These are phyloP conservation scores for Montipora sp. DNA, from an alignment of 64 coral and sea anemone species.

Conservation along the genomic window DNA sequence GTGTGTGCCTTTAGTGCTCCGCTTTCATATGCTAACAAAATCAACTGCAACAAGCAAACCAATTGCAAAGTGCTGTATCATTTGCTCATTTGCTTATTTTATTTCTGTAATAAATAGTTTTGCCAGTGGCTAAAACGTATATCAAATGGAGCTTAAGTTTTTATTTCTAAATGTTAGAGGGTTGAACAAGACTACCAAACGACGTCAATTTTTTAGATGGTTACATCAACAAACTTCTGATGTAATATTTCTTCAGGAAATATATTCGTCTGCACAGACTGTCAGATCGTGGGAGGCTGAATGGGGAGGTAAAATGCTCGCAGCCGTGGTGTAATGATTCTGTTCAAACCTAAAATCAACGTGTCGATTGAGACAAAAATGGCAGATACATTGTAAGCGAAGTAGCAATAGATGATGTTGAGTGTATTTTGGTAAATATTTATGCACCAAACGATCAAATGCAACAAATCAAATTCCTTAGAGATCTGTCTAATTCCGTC, in stretches of 20 bases:
- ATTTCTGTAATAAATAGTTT: background rate
- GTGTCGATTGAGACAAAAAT: conserved; percentile 13
- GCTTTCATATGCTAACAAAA: too few species aligned
- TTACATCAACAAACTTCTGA: conserved; percentile 31
- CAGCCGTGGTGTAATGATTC: conserved; percentile 2
- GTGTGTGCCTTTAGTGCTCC: too few species aligned
- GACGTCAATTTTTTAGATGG: conserved; percentile 17
- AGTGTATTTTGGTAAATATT: background rate
- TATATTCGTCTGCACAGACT: background rate
- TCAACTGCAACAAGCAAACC: too few species aligned
- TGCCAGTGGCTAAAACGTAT: background rate
- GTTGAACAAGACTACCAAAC: conserved; percentile 24
- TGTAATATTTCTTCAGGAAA: conserved; percentile 45
- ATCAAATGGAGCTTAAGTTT: background rate
- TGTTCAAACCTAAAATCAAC: conserved; percentile 32
- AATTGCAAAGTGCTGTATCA: too few species aligned
- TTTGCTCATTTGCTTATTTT: too few species aligned
- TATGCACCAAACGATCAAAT: conserved; percentile 30
- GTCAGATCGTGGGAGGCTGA: background rate
- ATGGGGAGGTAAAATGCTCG: background rate
- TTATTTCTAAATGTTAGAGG: conserved; percentile 29
- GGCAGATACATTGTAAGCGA: background rate
- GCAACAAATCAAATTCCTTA: too few species aligned
- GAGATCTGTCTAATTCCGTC: background rate
- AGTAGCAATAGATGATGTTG: background rate